A percentile compares a stretch with the other conserved stretches of the same genome.
Conservation (phyloP, 2,113 vertebrate genomes). For the Antechinus flavipes region DNA sequence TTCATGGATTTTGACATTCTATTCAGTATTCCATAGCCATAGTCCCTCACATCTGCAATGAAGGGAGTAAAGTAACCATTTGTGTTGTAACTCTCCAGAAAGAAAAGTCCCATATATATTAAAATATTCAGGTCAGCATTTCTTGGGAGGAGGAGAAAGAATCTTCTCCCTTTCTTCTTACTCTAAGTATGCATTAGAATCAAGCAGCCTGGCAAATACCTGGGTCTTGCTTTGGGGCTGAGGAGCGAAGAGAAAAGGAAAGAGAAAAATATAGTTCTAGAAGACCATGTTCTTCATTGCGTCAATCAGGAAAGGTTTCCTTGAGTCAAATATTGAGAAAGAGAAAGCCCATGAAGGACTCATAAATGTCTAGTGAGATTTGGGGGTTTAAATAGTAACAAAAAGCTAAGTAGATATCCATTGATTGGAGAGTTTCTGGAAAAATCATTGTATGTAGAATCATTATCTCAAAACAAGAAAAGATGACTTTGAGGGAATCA, state of each 20-base stretch:
- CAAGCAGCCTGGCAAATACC: background rate
- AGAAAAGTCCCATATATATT: background rate
- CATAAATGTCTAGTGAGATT: background rate
- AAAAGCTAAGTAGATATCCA: background rate
- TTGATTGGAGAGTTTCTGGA: background rate
- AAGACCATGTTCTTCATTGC: background rate
- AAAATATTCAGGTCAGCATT: background rate
- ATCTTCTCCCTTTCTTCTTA: background rate
- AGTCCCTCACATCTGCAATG: background rate
- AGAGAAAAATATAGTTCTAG: background rate
- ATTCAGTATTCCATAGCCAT: background rate
- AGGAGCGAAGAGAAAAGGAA: background rate
- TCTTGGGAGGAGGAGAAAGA: background rate
- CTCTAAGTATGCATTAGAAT: background rate
- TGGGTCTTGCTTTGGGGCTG: background rate
- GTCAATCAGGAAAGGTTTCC: background rate
- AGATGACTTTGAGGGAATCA: background rate
- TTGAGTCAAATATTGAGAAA: background rate
- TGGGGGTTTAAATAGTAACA: background rate
- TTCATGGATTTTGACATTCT: background rate
- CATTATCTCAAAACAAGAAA: background rate
- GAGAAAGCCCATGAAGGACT: background rate
- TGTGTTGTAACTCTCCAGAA: background rate
- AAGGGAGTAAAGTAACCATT: background rate
- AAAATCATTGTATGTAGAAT: background rate